Evolutionary conservation across 2,888 invertebrate species (phyloP).

Genomic region (Teleiodes luculella): DNA sequence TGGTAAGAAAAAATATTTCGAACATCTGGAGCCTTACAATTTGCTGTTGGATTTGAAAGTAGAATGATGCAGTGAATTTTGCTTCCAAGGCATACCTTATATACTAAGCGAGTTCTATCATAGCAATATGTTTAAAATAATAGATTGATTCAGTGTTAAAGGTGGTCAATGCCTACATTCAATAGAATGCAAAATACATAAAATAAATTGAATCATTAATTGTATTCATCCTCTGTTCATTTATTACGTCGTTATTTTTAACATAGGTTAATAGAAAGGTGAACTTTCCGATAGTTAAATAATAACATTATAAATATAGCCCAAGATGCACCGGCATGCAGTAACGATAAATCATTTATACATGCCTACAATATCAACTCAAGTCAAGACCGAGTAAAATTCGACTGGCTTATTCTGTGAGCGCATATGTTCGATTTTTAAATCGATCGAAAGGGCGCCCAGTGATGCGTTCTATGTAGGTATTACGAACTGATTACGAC

Average conservation of each 20-base stretch:
- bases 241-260: slow-evolving; percentile 15
- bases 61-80: neutral
- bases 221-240: slow-evolving; percentile 12
- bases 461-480: slow-evolving; percentile 17
- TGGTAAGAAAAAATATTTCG: slow-evolving; percentile 58
- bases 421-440: neutral
- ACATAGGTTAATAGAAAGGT: slow-evolving; percentile 17
- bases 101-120: too few species aligned
- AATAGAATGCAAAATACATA: slow-evolving; percentile 12
- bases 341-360: slow-evolving; percentile 48
- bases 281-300: slow-evolving; percentile 19
- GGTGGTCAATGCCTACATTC: slow-evolving; percentile 14
- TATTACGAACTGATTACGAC: slow-evolving; percentile 12
- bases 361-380: slow-evolving; percentile 36
- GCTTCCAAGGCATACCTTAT: too few species aligned
- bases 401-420: slow-evolving; percentile 38
- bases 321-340: slow-evolving; percentile 37
- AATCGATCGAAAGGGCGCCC: neutral
- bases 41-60: slow-evolving; percentile 19
- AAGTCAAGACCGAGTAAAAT: slow-evolving; percentile 28
- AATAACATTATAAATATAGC: slow-evolving; percentile 34
- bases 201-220: slow-evolving; percentile 15
- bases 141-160: neutral
- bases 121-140: neutral
- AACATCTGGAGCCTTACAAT: slow-evolving; percentile 65